phyloP scores from a whole-genome alignment of 2,888 invertebrate genomes.

The Eilema caniola region DNA sequence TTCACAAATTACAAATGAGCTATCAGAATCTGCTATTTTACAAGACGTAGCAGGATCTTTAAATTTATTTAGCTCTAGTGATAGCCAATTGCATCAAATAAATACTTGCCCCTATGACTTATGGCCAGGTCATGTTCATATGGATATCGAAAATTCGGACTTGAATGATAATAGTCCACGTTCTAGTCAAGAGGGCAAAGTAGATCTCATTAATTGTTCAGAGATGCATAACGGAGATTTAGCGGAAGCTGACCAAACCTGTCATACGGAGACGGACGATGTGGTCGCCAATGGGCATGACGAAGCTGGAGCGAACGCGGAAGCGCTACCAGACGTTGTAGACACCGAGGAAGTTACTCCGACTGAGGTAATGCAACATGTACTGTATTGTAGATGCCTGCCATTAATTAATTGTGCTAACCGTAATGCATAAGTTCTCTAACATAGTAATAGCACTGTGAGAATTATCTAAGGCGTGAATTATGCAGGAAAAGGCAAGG shows the following conservation, averaged over 20 bases:
- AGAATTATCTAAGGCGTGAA: background rate
- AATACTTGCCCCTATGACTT: constrained; percentile 77
- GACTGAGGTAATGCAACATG: constrained; percentile 84
- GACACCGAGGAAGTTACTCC: constrained; percentile 84
- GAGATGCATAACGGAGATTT: constrained; percentile 91
- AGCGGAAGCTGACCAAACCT: constrained; percentile 93
- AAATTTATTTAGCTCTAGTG: constrained; percentile 76
- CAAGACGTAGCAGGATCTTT: constrained; percentile 83
- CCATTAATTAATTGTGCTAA: constrained; percentile 77
- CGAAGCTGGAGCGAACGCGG: constrained; percentile 63
- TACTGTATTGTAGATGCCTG: constrained; percentile 82
- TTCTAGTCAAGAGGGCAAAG: constrained; percentile 77
- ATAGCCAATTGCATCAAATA: constrained; percentile 73
- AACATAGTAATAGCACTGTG: background rate
- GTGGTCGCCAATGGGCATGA: constrained; percentile 52
- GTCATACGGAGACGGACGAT: constrained; percentile 74
- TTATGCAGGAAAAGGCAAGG: background rate
- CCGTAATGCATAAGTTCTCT: constrained; percentile 51
- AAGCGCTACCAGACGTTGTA: constrained; percentile 80
- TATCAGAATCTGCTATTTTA: constrained; percentile 71
- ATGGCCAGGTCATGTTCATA: constrained; percentile 77
- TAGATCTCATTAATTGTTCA: constrained; percentile 79
- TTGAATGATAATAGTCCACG: constrained; percentile 68
- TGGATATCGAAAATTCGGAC: constrained; percentile 71
- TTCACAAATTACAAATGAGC: constrained; percentile 60